Percentiles rank a stretch among this genome's conserved stretches.
Evolutionary conservation across 2,113 vertebrate genomes (phyloP).

Genomic region (Pungitius pungitius): DNA sequence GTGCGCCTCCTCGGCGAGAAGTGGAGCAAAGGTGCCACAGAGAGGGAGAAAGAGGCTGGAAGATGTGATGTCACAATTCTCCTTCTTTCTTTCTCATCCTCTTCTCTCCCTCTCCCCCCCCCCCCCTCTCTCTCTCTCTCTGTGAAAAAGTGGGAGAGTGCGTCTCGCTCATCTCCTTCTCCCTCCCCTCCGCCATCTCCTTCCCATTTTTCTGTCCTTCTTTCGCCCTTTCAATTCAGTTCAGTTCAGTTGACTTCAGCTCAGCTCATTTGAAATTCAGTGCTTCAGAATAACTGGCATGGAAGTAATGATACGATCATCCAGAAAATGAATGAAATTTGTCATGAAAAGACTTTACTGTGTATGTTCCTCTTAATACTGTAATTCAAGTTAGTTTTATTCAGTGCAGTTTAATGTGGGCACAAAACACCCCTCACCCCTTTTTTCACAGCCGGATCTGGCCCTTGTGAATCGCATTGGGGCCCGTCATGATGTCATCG

Average conservation of each 20-base stretch:
- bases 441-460: not conserved
- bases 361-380: slow-evolving; percentile 18
- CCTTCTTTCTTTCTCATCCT: slow-evolving; percentile 17
- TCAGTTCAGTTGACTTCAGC: slow-evolving; percentile 18
- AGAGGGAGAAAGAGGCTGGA: slow-evolving; percentile 20
- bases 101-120: not conserved
- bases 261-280: slow-evolving; percentile 28
- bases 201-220: slow-evolving; percentile 1
- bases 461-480: accelerated
- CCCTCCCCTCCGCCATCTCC: slow-evolving; percentile 9
- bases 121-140: not conserved
- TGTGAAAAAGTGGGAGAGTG: not conserved
- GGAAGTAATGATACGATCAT: slow-evolving; percentile 29
- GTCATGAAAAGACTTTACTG: slow-evolving; percentile 42
- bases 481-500: not conserved
- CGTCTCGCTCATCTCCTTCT: not conserved
- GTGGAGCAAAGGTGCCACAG: slow-evolving; percentile 40
- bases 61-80: slow-evolving; percentile 68
- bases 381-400: slow-evolving; percentile 27
- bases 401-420: slow-evolving; percentile 15
- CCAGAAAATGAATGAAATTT: slow-evolving; percentile 15
- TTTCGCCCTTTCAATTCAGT: slow-evolving; percentile 16
- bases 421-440: not conserved
- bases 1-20: slow-evolving; percentile 57
- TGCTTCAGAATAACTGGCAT: slow-evolving; percentile 18